Evolutionary conservation across 2,888 invertebrate genomes (phyloP).

Genomic region (Leptopilina syphax): DNA sequence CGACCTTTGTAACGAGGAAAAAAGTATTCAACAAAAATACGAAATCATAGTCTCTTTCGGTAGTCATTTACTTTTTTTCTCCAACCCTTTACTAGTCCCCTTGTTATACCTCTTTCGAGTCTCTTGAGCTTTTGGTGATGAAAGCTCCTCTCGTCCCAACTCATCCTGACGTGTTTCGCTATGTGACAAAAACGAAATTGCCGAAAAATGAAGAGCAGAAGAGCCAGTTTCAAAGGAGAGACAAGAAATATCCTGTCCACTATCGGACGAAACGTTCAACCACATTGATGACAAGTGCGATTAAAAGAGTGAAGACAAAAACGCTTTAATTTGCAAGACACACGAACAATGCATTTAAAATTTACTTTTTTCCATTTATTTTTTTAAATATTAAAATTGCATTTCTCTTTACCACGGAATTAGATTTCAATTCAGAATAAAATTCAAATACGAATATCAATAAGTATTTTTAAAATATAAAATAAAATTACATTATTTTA

Average conservation of each 20-base stretch:
- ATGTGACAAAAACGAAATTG: constrained; percentile 35
- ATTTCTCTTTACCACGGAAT: not conserved
- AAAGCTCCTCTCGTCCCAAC: constrained; percentile 47
- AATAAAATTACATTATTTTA: no score
- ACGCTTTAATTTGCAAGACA: constrained; percentile 23
- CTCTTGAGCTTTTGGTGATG: constrained; percentile 47
- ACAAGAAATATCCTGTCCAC: constrained; percentile 13
- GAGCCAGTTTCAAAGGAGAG: constrained; percentile 28
- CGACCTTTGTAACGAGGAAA: constrained; percentile 45
- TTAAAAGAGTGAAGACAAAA: constrained; percentile 9
- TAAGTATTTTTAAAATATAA: not conserved
- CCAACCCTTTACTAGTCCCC: constrained; percentile 6
- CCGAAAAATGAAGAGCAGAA: constrained; percentile 36
- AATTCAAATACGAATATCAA: not conserved
- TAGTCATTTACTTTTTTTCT: constrained; percentile 37
- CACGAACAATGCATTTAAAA: constrained; percentile 5
- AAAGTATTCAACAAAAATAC: constrained; percentile 52
- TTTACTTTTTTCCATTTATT: constrained; percentile 3
- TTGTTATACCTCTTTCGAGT: constrained; percentile 19
- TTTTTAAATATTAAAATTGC: constrained; percentile 14
- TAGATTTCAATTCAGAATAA: not conserved
- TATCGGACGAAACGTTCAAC: constrained; percentile 8
- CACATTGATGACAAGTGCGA: constrained; percentile 1
- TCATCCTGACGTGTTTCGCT: constrained; percentile 45
- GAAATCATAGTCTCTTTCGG: constrained; percentile 48